These are phyloP conservation scores for Champsocephalus gunnari DNA, from an alignment of 2,797 vertebrate species.

Conservation along the genomic window DNA sequence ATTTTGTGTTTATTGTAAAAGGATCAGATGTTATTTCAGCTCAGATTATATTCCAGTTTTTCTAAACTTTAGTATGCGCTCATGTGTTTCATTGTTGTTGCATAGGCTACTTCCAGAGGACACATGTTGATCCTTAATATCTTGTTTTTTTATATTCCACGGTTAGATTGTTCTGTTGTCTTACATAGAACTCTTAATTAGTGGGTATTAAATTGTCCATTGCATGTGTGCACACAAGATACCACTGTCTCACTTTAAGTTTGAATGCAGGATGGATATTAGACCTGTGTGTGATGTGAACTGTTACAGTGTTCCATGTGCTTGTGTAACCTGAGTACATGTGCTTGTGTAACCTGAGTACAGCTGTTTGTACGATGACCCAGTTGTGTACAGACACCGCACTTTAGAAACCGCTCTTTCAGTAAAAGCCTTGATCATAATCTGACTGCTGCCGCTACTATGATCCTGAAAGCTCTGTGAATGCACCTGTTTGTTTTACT, in stretches of 20 bases:
- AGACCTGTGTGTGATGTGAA: conserved; percentile 1
- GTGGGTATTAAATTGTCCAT: not conserved
- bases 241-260: not conserved
- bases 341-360: conserved; percentile 36
- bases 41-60: no score
- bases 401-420: conserved; percentile 15
- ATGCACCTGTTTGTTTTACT: conserved; percentile 37
- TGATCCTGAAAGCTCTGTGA: conserved; percentile 23
- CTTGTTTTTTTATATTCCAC: no score
- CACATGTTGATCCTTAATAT: no score
- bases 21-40: no score
- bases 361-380: conserved; percentile 24
- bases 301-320: conserved; percentile 17
- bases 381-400: conserved; percentile 9
- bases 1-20: no score
- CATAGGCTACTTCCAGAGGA: no score
- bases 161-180: no score
- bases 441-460: conserved; percentile 24
- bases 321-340: conserved; percentile 30
- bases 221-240: conserved; percentile 11
- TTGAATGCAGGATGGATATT: not conserved
- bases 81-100: no score
- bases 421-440: conserved; percentile 45
- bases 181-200: no score
- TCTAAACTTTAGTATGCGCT: no score